Conservation (phyloP, 2,888 invertebrate species). For the Diaprepes abbreviatus region DNA sequence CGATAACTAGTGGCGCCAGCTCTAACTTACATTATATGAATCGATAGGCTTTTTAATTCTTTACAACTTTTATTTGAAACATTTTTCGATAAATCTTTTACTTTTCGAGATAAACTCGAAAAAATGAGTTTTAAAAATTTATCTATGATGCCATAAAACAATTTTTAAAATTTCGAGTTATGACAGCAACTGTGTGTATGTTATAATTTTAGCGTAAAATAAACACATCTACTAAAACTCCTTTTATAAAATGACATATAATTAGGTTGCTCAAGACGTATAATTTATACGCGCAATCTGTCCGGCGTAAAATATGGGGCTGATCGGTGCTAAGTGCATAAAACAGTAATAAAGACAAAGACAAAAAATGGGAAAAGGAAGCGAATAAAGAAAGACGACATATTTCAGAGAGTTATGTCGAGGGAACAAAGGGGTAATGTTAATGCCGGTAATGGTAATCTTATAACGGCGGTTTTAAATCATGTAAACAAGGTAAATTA, state of each 20-base stretch:
- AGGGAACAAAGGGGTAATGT: constrained; percentile 8
- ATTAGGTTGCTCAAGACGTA: constrained; percentile 37
- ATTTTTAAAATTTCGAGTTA: too few relatives aligned
- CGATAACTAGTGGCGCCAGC: too few relatives aligned
- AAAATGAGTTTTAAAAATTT: too few relatives aligned
- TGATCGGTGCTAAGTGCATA: constrained; percentile 39
- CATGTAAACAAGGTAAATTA: constrained; percentile 24
- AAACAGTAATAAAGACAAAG: constrained; percentile 33
- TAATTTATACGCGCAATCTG: constrained; percentile 41
- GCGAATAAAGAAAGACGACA: constrained; percentile 17
- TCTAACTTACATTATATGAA: too few relatives aligned
- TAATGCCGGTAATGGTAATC: background rate
- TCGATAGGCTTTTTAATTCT: too few relatives aligned
- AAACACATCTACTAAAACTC: constrained; percentile 19
- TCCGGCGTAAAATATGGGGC: constrained; percentile 38
- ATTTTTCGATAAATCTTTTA: too few relatives aligned
- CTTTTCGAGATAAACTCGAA: too few relatives aligned
- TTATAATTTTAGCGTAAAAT: constrained; percentile 1
- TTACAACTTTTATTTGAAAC: too few relatives aligned
- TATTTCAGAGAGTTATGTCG: constrained; percentile 1
- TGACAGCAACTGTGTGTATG: too few relatives aligned
- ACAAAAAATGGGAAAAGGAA: constrained; percentile 27
- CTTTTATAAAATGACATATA: constrained; percentile 37
- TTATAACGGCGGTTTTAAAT: constrained; percentile 16
- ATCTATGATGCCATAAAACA: too few relatives aligned